A percentile compares a stretch with the other conserved stretches of the same genome.
phyloP scores from a whole-genome alignment of 2,797 vertebrate species.

The Taeniopygia guttata region DNA sequence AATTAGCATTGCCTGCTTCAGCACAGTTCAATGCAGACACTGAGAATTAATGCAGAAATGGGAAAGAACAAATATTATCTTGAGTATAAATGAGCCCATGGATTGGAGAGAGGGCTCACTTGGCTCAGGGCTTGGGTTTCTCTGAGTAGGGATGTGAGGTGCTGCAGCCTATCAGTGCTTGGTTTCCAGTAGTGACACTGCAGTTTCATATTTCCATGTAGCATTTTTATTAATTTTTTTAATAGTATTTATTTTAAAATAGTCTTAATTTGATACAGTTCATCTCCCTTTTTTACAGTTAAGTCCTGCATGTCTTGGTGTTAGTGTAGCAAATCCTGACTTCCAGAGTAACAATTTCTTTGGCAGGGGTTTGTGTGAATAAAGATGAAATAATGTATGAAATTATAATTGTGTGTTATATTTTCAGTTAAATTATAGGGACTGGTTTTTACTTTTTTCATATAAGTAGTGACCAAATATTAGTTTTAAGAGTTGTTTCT shows the following conservation, averaged over 20 bases:
- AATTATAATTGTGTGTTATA: background rate
- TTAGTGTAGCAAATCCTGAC: background rate
- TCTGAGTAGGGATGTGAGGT: background rate
- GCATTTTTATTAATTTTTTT: background rate
- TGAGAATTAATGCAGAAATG: background rate
- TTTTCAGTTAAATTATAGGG: background rate
- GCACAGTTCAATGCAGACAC: background rate
- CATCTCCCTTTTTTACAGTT: background rate
- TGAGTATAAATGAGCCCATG: background rate
- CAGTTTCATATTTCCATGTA: background rate
- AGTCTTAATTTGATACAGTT: background rate
- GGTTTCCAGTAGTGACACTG: background rate
- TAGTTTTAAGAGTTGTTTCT: background rate
- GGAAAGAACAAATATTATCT: background rate
- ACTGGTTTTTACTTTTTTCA: background rate
- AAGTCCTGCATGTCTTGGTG: background rate
- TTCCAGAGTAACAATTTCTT: background rate
- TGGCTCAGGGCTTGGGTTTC: background rate
- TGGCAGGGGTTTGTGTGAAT: background rate
- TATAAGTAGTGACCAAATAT: background rate
- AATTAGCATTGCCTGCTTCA: background rate
- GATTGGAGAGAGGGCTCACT: background rate
- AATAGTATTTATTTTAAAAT: background rate
- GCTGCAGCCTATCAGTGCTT: background rate
- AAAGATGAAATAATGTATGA: background rate